A percentile compares a stretch with the other conserved stretches of the same genome.
Conservation (phyloP, 92 coral and sea anemone species). For the Pocillopora grandis region DNA sequence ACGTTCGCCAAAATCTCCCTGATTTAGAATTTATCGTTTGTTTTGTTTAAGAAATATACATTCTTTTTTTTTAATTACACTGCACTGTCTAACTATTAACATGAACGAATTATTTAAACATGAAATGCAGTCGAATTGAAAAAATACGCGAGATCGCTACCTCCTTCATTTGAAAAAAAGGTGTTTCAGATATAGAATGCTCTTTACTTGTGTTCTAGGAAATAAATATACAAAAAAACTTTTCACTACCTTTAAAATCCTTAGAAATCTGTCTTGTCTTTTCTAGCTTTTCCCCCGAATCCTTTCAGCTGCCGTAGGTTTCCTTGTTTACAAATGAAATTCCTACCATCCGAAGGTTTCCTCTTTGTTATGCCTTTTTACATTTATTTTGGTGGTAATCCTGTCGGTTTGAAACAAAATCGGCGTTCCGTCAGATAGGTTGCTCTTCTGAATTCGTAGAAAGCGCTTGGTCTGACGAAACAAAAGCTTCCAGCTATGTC, state of each 20-base stretch:
- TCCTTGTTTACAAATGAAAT: neutral
- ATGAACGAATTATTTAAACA: neutral
- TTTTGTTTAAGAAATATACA: neutral
- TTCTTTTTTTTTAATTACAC: neutral
- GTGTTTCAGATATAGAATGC: neutral
- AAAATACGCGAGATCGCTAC: neutral
- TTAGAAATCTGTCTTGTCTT: neutral
- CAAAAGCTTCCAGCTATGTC: neutral
- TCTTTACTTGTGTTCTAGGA: neutral
- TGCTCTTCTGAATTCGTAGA: neutral
- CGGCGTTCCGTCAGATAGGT: neutral
- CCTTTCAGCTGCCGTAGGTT: constrained; percentile 1
- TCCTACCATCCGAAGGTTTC: neutral
- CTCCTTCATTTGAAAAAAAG: neutral
- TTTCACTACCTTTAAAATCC: neutral
- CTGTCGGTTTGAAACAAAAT: neutral
- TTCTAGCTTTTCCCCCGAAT: neutral
- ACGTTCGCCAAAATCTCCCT: neutral
- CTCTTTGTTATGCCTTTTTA: neutral
- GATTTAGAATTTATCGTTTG: neutral
- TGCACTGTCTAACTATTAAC: neutral
- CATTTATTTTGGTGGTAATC: neutral
- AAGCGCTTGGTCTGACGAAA: neutral
- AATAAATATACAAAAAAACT: neutral
- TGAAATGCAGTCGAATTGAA: neutral